phyloP scores from a whole-genome alignment of 1,140 invertebrate genomes.

The Artemia franciscana region DNA sequence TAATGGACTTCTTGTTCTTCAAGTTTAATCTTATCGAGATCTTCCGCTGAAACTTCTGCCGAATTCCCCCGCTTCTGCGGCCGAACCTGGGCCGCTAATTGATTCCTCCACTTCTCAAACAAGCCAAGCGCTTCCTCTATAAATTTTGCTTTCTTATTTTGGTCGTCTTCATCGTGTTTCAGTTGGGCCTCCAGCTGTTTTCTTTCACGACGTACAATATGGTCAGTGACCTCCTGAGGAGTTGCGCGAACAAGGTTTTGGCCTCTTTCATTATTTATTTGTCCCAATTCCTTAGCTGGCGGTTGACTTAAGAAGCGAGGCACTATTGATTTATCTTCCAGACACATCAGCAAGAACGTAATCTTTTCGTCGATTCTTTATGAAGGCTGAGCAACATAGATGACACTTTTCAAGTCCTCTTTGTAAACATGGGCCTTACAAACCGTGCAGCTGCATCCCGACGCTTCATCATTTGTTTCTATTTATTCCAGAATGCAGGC shows the following conservation, averaged over 20 bases:
- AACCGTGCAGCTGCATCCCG: slow-evolving; percentile 63
- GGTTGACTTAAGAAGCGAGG: slow-evolving; percentile 33
- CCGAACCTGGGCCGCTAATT: no score
- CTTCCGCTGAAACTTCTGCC: no score
- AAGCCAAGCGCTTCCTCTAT: no score
- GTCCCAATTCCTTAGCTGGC: slow-evolving; percentile 4
- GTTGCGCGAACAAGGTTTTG: slow-evolving; percentile 48
- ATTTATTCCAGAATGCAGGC: slow-evolving; percentile 81
- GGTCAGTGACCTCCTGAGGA: slow-evolving; percentile 32
- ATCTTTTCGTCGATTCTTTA: slow-evolving; percentile 43
- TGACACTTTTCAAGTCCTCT: slow-evolving; percentile 49
- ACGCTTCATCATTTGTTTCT: slow-evolving; percentile 47
- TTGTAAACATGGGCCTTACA: slow-evolving; percentile 53
- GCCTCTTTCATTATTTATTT: background rate
- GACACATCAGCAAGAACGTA: slow-evolving; percentile 62
- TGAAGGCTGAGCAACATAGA: slow-evolving; percentile 28
- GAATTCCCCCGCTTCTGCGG: no score
- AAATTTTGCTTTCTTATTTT: no score
- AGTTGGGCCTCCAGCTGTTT: no score
- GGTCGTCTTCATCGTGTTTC: no score
- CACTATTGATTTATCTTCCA: slow-evolving; percentile 46
- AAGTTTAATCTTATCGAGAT: no score
- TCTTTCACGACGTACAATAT: no score
- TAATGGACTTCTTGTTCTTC: no score
- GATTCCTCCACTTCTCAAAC: no score